phyloP scores from a whole-genome alignment of 1,140 invertebrate species.

The Zophobas atratus region DNA sequence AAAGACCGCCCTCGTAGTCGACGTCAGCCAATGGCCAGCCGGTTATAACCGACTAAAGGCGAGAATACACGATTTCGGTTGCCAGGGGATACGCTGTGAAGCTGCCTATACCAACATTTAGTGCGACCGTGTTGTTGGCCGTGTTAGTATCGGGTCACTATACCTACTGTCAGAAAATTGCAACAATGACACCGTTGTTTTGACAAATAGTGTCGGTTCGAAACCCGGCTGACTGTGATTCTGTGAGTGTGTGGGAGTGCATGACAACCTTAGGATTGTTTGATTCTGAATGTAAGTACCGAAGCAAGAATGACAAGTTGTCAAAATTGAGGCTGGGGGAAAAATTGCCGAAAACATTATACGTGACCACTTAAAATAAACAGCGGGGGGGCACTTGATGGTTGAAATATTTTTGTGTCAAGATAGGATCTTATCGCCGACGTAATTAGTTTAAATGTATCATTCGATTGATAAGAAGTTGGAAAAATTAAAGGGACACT shows the following conservation, averaged over 20 bases:
- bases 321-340: not conserved
- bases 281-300: slow-evolving; percentile 26
- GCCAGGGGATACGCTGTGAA: slow-evolving; percentile 66
- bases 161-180: slow-evolving; percentile 36
- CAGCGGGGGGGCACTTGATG: not conserved
- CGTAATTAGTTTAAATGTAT: slow-evolving; percentile 13
- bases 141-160: slow-evolving; percentile 61
- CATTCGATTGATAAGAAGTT: slow-evolving; percentile 12
- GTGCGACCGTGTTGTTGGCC: slow-evolving; percentile 65
- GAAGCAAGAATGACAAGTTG: not conserved
- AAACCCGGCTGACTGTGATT: slow-evolving; percentile 31
- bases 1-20: slow-evolving; percentile 44
- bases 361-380: slow-evolving; percentile 22
- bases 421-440: slow-evolving; percentile 17
- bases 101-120: slow-evolving; percentile 64
- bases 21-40: slow-evolving; percentile 56
- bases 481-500: not conserved
- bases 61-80: slow-evolving; percentile 62
- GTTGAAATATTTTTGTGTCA: slow-evolving; percentile 3
- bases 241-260: slow-evolving; percentile 40
- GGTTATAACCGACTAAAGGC: slow-evolving; percentile 51
- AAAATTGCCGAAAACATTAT: not conserved
- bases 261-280: slow-evolving; percentile 43
- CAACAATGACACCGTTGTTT: slow-evolving; percentile 45
- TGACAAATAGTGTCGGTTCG: slow-evolving; percentile 44